Percentiles rank a stretch among this genome's conserved stretches.
Conservation (phyloP, 2,888 invertebrate species). For the Leptarthrus brevirostris region DNA sequence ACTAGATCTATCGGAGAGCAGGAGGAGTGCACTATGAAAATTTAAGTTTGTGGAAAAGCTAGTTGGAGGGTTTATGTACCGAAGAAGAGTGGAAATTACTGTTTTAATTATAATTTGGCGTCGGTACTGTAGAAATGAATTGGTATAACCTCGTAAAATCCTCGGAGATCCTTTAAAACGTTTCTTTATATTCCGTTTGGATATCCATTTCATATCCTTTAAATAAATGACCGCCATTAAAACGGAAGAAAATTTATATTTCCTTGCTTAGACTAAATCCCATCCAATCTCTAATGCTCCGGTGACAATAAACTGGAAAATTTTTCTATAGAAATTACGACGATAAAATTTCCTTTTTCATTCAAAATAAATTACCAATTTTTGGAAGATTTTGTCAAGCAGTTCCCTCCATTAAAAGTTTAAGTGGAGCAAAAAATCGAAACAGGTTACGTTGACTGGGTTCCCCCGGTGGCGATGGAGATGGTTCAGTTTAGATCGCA, state of each 20-base stretch:
- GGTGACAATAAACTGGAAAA: constrained; percentile 18
- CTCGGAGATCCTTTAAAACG: background rate
- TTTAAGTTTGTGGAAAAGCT: too few relatives aligned
- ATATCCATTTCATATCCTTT: background rate
- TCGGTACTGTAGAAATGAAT: background rate
- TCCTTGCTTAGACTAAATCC: background rate
- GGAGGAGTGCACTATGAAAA: too few relatives aligned
- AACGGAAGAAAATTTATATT: constrained; percentile 9
- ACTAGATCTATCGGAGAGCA: too few relatives aligned
- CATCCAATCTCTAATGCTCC: background rate
- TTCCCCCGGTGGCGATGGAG: background rate
- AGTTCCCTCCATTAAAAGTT: constrained; percentile 18
- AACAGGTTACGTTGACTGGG: constrained; percentile 3
- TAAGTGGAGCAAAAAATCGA: constrained; percentile 16
- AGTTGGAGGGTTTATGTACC: too few relatives aligned
- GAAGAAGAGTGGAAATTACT: background rate
- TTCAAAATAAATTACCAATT: constrained; percentile 11
- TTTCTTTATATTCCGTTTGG: background rate
- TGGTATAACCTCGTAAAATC: background rate
- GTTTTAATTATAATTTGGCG: background rate
- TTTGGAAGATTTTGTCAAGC: constrained; percentile 7
- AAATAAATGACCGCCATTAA: constrained; percentile 3
- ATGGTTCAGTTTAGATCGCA: too few relatives aligned
- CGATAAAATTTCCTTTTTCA: constrained; percentile 20
- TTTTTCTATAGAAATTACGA: constrained; percentile 17